Percentiles rank a stretch among this genome's conserved stretches.
phyloP scores from a whole-genome alignment of 2,113 vertebrate genomes.

The Triplophysa dalaica region DNA sequence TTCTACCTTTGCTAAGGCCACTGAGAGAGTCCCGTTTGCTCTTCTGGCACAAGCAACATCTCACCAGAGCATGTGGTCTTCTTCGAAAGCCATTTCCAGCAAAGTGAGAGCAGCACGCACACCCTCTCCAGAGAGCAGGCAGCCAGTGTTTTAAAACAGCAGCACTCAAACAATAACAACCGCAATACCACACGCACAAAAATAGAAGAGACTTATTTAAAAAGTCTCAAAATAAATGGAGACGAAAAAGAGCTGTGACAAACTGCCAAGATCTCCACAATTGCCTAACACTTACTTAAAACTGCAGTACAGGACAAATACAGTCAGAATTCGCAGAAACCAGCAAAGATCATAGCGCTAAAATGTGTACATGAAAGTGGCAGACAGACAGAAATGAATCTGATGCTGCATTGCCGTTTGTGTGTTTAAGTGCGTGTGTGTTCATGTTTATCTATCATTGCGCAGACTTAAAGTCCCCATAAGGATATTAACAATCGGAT shows the following conservation, averaged over 20 bases:
- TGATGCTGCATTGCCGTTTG: constrained; percentile 20
- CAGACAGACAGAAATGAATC: too few relatives aligned
- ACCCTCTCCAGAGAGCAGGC: constrained; percentile 29
- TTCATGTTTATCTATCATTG: too few relatives aligned
- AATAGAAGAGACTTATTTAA: constrained; percentile 16
- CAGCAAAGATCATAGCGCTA: background rate
- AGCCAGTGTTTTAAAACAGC: constrained; percentile 34
- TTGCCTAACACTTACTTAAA: background rate
- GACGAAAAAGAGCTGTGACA: background rate
- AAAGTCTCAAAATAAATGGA: background rate
- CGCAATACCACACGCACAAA: background rate
- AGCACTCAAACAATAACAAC: constrained; percentile 8
- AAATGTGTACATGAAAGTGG: too few relatives aligned
- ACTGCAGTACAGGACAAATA: background rate
- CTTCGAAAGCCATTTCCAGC: background rate
- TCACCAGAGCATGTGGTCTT: constrained; percentile 27
- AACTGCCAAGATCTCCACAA: background rate
- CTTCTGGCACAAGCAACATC: background rate
- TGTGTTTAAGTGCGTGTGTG: constrained; percentile 6
- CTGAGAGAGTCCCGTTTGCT: background rate
- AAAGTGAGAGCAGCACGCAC: constrained; percentile 23
- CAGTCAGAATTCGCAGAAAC: background rate
- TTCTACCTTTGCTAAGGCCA: background rate
- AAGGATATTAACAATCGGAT: too few relatives aligned
- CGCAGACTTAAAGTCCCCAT: too few relatives aligned